A percentile compares a stretch with the other conserved stretches of the same genome.
phyloP scores from a whole-genome alignment of 2,888 invertebrate species.

The Luperina testacea region DNA sequence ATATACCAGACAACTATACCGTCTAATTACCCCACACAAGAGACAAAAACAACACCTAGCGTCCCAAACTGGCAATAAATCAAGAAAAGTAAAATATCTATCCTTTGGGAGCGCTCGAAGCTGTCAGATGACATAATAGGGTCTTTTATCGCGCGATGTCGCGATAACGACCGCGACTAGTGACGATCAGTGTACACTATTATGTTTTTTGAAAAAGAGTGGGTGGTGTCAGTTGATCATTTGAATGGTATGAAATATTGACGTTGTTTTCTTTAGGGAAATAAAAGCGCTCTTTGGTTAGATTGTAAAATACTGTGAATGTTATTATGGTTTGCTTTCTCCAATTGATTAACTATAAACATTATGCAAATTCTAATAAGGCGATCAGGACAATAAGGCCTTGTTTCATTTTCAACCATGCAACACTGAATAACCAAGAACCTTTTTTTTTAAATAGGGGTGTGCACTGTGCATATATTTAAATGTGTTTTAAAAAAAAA shows the following conservation, averaged over 20 bases:
- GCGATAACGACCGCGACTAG: constrained; percentile 73
- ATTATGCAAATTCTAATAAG: no score
- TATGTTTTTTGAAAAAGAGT: constrained; percentile 48
- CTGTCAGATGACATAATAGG: constrained; percentile 85
- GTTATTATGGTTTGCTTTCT: no score
- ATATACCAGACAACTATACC: constrained; percentile 56
- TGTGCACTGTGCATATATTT: no score
- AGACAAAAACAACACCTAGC: constrained; percentile 74
- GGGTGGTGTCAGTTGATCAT: constrained; percentile 31
- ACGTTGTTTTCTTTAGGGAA: neutral
- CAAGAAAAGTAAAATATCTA: constrained; percentile 83
- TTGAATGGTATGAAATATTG: constrained; percentile 9
- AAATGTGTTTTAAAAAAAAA: no score
- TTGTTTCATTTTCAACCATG: no score
- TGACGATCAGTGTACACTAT: constrained; percentile 63
- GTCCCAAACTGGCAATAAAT: constrained; percentile 82
- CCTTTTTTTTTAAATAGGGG: no score
- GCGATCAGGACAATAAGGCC: no score
- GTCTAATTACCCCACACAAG: constrained; percentile 74
- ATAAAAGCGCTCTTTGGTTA: neutral
- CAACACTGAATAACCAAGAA: no score
- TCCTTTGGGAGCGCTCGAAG: constrained; percentile 78
- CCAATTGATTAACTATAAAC: no score
- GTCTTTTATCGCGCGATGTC: constrained; percentile 74
- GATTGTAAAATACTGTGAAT: neutral